Evolutionary conservation across 2,888 invertebrate genomes (phyloP).

Genomic region (Tachina lurida): DNA sequence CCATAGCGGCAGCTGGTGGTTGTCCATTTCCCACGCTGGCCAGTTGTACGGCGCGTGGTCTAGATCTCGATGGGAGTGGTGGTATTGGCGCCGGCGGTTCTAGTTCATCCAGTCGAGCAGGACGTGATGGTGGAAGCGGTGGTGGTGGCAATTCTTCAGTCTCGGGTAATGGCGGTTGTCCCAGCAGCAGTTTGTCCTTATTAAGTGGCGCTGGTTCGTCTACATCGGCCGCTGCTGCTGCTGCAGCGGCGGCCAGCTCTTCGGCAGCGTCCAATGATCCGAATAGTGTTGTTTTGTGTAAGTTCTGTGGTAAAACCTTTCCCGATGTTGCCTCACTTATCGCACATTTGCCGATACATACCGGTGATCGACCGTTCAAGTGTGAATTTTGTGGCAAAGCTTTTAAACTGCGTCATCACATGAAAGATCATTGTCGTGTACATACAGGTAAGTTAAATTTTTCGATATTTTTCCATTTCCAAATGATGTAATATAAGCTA

Average conservation of each 20-base stretch:
- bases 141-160: slow-evolving; percentile 74
- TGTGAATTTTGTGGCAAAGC: slow-evolving; percentile 97
- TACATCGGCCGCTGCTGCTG: slow-evolving; percentile 79
- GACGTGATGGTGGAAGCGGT: slow-evolving; percentile 72
- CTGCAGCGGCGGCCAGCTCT: slow-evolving; percentile 78
- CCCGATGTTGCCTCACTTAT: slow-evolving; percentile 94
- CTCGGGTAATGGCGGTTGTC: slow-evolving; percentile 79
- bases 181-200: slow-evolving; percentile 73
- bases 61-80: slow-evolving; percentile 76
- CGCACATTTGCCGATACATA: slow-evolving; percentile 93
- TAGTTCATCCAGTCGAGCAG: slow-evolving; percentile 71
- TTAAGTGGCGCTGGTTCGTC: slow-evolving; percentile 76
- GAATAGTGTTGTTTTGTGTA: slow-evolving; percentile 92
- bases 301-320: slow-evolving; percentile 96
- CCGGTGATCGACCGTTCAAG: slow-evolving; percentile 95
- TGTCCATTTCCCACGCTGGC: slow-evolving; percentile 75
- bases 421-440: slow-evolving; percentile 97
- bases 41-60: slow-evolving; percentile 73
- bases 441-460: slow-evolving; percentile 88
- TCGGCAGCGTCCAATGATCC: slow-evolving; percentile 84
- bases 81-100: slow-evolving; percentile 70
- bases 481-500: slow-evolving; percentile 11
- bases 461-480: background rate
- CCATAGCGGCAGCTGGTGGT: slow-evolving; percentile 77
- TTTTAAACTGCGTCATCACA: slow-evolving; percentile 95